Evolutionary conservation across 64 coral and sea anemone genomes (phyloP).

Genomic region (Montipora sp.): DNA sequence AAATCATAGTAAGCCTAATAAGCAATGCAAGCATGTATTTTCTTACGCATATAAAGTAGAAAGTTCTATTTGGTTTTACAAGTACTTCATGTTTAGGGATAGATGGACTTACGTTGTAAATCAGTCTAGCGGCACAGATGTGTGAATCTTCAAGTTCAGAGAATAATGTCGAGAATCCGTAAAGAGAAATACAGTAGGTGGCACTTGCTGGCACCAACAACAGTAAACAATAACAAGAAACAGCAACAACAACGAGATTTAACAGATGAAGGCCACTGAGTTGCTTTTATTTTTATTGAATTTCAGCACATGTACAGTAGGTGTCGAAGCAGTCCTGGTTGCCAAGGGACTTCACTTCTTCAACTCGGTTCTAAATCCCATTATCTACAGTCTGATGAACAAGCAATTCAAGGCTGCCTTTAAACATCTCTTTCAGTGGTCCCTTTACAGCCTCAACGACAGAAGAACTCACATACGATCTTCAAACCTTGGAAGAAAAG

Average conservation of each 20-base stretch:
- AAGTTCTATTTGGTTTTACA: no score
- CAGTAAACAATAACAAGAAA: background rate
- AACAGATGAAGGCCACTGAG: no score
- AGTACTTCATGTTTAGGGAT: no score
- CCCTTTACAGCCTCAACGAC: background rate
- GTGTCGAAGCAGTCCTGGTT: slow-evolving; percentile 54
- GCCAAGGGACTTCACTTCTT: slow-evolving; percentile 74
- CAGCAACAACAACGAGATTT: background rate
- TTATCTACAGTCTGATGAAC: slow-evolving; percentile 76
- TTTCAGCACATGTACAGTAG: slow-evolving; percentile 20
- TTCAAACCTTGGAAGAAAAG: background rate
- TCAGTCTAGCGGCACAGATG: no score
- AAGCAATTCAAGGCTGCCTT: slow-evolving; percentile 77
- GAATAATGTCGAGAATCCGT: no score
- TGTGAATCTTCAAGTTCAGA: no score
- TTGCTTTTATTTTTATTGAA: background rate
- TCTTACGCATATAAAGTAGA: no score
- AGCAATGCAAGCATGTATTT: no score
- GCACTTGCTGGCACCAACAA: no score
- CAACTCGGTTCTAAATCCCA: slow-evolving; percentile 68
- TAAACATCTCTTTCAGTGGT: slow-evolving; percentile 20
- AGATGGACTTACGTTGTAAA: no score
- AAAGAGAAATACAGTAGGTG: no score
- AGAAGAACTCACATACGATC: background rate
- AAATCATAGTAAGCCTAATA: no score